Conservation (phyloP, 1,140 invertebrate genomes). For the Drosophila azteca region DNA sequence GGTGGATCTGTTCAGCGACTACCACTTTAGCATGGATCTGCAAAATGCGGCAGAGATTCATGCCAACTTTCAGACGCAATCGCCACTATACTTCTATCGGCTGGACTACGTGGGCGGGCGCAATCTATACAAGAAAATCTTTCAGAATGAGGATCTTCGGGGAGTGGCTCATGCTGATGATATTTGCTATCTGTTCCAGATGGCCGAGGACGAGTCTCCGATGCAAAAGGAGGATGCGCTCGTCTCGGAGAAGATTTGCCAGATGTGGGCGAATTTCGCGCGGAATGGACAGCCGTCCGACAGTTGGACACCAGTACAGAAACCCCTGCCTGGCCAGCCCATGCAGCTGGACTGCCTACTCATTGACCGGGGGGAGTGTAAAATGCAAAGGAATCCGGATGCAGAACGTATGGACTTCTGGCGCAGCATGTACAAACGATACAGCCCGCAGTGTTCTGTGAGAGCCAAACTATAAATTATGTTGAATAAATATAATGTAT, state of each 20-base stretch:
- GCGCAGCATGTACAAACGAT: constrained; percentile 72
- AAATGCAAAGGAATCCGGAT: constrained; percentile 75
- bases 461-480: constrained; percentile 61
- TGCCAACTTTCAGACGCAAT: constrained; percentile 44
- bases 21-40: constrained; percentile 67
- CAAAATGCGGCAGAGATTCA: constrained; percentile 67
- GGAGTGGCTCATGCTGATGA: constrained; percentile 87
- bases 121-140: constrained; percentile 85
- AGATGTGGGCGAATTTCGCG: constrained; percentile 88
- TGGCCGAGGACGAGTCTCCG: constrained; percentile 84
- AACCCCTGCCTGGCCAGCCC: constrained; percentile 10
- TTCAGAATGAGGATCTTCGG: constrained; percentile 76
- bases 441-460: constrained; percentile 41
- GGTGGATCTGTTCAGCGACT: constrained; percentile 63
- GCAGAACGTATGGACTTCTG: constrained; percentile 82
- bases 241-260: constrained; percentile 84
- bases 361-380: constrained; percentile 64
- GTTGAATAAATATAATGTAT: neutral
- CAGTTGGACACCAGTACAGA: constrained; percentile 68
- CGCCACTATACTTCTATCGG: constrained; percentile 83
- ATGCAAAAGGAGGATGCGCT: constrained; percentile 83
- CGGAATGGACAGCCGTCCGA: constrained; percentile 84
- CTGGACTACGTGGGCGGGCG: constrained; percentile 85
- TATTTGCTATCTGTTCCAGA: constrained; percentile 86
- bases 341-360: constrained; percentile 71